Percentiles rank a stretch among this genome's conserved stretches.
Conservation (phyloP, 2,797 vertebrate genomes). For the Xenops minutus region DNA sequence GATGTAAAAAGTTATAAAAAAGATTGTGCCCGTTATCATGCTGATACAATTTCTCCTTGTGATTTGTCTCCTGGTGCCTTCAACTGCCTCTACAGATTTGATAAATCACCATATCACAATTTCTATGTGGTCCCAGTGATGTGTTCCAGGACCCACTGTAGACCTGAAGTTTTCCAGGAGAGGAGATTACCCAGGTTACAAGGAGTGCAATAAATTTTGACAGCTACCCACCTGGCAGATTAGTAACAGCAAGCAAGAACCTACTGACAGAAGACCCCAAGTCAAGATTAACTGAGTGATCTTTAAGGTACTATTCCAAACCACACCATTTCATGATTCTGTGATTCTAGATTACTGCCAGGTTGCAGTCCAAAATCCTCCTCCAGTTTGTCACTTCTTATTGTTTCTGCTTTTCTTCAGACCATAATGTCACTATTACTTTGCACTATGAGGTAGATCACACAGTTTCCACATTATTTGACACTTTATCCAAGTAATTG, state of each 20-base stretch:
- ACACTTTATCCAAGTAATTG: background rate
- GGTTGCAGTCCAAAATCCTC: background rate
- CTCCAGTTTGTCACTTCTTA: background rate
- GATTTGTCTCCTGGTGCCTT: background rate
- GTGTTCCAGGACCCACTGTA: background rate
- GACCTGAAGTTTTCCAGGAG: background rate
- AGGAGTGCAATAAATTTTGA: background rate
- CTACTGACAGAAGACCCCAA: background rate
- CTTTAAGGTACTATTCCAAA: background rate
- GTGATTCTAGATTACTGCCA: background rate
- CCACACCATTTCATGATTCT: background rate
- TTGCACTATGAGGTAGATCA: background rate
- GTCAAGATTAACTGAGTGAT: background rate
- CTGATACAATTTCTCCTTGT: background rate
- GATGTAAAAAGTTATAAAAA: background rate
- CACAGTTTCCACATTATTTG: background rate
- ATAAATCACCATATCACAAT: background rate
- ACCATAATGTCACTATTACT: background rate
- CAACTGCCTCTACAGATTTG: background rate
- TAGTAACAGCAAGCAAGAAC: background rate
- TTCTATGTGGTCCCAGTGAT: accelerated
- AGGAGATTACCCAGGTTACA: background rate
- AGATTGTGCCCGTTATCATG: background rate
- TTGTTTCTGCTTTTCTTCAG: background rate
- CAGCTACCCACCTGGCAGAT: background rate